Percentiles rank a stretch among this genome's conserved stretches.
phyloP scores from a whole-genome alignment of 2,888 invertebrate species.

The Pachymerium ferrugineum region DNA sequence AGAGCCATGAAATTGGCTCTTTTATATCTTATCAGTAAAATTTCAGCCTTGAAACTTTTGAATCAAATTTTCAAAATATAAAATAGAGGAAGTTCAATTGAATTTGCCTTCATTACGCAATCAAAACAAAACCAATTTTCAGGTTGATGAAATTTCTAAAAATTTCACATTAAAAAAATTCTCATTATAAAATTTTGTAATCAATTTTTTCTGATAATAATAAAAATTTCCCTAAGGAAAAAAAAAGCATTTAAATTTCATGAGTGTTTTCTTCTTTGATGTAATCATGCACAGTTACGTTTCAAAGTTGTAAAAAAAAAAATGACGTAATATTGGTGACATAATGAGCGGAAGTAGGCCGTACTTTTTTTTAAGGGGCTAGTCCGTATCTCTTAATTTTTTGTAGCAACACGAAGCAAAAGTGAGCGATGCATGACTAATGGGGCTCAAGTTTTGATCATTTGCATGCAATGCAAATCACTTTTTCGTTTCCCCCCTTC shows the following conservation, averaged over 20 bases:
- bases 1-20: not conserved
- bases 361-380: not conserved
- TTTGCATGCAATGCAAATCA: slow-evolving; percentile 13
- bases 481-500: not conserved
- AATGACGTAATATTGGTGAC: not conserved
- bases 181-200: no score
- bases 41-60: not conserved
- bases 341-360: slow-evolving; percentile 3
- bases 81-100: slow-evolving; percentile 3
- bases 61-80: not conserved
- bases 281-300: not conserved
- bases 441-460: not conserved
- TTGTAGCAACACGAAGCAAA: not conserved
- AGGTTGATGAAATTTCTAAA: not conserved
- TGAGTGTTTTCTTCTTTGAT: no score
- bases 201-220: no score
- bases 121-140: no score
- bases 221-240: not conserved
- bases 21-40: not conserved
- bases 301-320: not conserved
- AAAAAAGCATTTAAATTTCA: not conserved
- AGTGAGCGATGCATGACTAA: not conserved
- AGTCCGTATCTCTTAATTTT: not conserved
- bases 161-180: no score
- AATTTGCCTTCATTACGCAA: not conserved